Evolutionary conservation across 2,888 invertebrate genomes (phyloP).

Genomic region (Terebella lapidaria): DNA sequence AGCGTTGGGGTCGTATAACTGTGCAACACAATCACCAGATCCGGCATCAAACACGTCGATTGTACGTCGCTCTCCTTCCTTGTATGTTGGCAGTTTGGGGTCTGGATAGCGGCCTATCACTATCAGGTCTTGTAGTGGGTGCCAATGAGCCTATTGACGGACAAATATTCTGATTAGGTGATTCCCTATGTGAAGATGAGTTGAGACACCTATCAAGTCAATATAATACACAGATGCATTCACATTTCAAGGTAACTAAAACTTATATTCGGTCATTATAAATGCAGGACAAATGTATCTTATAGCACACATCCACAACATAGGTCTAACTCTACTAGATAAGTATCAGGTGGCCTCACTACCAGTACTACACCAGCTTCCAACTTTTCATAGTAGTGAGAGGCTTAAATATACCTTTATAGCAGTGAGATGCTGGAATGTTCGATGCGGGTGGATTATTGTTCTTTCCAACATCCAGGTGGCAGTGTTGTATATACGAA

Average conservation of each 20-base stretch:
- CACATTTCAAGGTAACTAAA: too few relatives aligned
- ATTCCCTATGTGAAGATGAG: too few relatives aligned
- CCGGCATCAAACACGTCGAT: conserved; percentile 52
- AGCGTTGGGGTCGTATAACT: conserved; percentile 33
- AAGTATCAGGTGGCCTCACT: too few relatives aligned
- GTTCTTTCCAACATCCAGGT: conserved; percentile 45
- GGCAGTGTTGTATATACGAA: conserved; percentile 49
- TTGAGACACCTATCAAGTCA: too few relatives aligned
- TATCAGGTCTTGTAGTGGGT: conserved; percentile 52
- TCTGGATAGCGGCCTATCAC: conserved; percentile 55
- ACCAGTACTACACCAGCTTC: too few relatives aligned
- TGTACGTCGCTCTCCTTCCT: conserved; percentile 35
- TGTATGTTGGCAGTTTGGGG: conserved; percentile 37
- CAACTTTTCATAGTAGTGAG: too few relatives aligned
- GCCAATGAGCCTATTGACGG: conserved; percentile 51
- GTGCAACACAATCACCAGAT: conserved; percentile 36
- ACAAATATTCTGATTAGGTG: too few relatives aligned
- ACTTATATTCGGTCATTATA: too few relatives aligned
- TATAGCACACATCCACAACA: too few relatives aligned
- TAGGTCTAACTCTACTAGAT: too few relatives aligned
- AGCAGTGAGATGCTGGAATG: conserved; percentile 54
- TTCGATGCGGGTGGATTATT: conserved; percentile 53
- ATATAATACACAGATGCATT: too few relatives aligned
- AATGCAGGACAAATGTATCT: too few relatives aligned
- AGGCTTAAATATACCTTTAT: conserved; percentile 52